Evolutionary conservation across 35 echinoderm and acorn worm species (phyloP).

Genomic region (Ptychodera flava): DNA sequence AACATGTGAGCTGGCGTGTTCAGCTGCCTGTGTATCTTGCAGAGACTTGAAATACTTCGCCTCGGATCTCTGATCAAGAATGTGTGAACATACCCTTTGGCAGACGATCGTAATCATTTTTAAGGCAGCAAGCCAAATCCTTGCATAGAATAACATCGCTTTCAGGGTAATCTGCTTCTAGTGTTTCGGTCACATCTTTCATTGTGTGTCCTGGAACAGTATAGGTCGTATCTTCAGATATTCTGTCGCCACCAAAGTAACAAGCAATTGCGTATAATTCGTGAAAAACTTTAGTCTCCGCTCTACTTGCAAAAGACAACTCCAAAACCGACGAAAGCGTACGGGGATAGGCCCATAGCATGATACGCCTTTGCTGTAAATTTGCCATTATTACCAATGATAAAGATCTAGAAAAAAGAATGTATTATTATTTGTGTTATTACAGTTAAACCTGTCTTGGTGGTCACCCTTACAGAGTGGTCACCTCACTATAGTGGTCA

Average conservation of each 20-base stretch:
- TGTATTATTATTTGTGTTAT: no score
- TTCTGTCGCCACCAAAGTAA: constrained; percentile 52
- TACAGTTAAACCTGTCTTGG: no score
- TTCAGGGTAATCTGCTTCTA: constrained; percentile 54
- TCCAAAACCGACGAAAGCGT: constrained; percentile 65
- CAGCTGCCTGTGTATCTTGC: background rate
- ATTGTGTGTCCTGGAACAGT: constrained; percentile 13
- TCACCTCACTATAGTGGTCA: no score
- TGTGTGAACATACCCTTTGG: constrained; percentile 69
- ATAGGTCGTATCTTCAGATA: background rate
- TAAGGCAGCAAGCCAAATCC: constrained; percentile 46
- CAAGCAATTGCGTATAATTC: constrained; percentile 59
- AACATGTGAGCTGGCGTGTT: background rate
- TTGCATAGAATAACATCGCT: constrained; percentile 66
- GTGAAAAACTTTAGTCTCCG: constrained; percentile 62
- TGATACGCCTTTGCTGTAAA: constrained; percentile 14
- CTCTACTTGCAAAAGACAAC: constrained; percentile 35
- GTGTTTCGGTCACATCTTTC: constrained; percentile 35
- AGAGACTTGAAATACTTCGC: constrained; percentile 27
- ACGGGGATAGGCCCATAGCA: constrained; percentile 59
- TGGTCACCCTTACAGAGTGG: no score
- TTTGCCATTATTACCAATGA: background rate
- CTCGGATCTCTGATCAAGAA: constrained; percentile 70
- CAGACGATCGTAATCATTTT: constrained; percentile 41
- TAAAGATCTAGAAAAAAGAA: no score